A percentile compares a stretch with the other conserved stretches of the same genome.
phyloP scores from a whole-genome alignment of 1,140 invertebrate species.

The Scaptomyza montana region DNA sequence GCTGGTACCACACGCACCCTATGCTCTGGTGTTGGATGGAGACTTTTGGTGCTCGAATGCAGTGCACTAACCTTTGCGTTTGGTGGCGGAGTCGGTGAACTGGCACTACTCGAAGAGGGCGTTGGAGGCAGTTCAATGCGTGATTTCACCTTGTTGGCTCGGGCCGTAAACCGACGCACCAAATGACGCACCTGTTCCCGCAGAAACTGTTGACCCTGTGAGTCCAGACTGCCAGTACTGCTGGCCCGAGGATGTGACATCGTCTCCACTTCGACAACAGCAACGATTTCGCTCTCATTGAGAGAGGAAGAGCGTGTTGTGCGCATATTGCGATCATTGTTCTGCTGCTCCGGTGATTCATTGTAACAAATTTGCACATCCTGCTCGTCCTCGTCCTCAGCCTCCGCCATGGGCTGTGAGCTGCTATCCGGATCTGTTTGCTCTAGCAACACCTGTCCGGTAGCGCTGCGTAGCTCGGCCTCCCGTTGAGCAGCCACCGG shows the following conservation, averaged over 20 bases:
- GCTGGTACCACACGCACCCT: conserved; percentile 67
- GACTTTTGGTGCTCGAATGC: conserved; percentile 56
- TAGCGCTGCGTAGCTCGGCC: conserved; percentile 54
- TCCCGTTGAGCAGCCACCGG: conserved; percentile 49
- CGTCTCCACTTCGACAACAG: conserved; percentile 43
- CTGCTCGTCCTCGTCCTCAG: conserved; percentile 79
- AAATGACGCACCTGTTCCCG: conserved; percentile 85
- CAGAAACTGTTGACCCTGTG: conserved; percentile 74
- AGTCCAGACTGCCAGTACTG: conserved; percentile 70
- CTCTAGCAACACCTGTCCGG: conserved; percentile 55
- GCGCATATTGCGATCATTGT: conserved; percentile 72
- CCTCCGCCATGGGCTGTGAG: conserved; percentile 60
- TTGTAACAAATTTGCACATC: conserved; percentile 82
- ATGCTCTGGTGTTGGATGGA: conserved; percentile 63
- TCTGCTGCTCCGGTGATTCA: conserved; percentile 74
- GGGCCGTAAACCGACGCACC: conserved; percentile 86
- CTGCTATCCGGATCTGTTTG: conserved; percentile 32
- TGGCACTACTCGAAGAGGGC: conserved; percentile 85
- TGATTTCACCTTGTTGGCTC: conserved; percentile 85
- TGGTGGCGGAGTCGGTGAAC: conserved; percentile 72
- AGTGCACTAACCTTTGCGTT: conserved; percentile 7
- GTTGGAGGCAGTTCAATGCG: conserved; percentile 87
- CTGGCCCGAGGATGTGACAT: conserved; percentile 50
- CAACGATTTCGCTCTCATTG: conserved; percentile 73
- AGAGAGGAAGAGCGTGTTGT: conserved; percentile 58